phyloP scores from a whole-genome alignment of 2,797 vertebrate genomes.

The Syngnathus acus region DNA sequence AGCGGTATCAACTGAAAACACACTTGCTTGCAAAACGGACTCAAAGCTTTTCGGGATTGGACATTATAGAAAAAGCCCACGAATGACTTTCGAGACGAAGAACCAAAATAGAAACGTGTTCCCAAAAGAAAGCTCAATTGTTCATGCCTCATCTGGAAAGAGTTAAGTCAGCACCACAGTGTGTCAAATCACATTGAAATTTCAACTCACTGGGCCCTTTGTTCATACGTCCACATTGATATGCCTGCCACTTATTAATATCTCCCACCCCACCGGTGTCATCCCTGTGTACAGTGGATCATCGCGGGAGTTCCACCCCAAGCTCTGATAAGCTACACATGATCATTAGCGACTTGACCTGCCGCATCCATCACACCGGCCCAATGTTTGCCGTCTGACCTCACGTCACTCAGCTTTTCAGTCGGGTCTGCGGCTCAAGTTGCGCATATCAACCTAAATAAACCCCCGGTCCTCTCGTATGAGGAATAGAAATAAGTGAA shows the following conservation, averaged over 20 bases:
- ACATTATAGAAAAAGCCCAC: not conserved
- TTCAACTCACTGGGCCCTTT: not conserved
- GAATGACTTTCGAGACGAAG: not conserved
- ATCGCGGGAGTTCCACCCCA: constrained; percentile 32
- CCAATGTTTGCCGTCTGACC: constrained; percentile 22
- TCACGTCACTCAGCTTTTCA: constrained; percentile 18
- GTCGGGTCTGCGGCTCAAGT: constrained; percentile 3
- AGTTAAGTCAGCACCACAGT: not conserved
- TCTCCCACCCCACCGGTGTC: not conserved
- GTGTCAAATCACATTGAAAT: not conserved
- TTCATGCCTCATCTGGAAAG: not conserved
- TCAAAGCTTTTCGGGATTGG: not conserved
- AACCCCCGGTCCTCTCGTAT: too few species aligned
- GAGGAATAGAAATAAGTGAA: not conserved
- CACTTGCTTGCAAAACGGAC: constrained; percentile 7
- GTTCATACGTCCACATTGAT: not conserved
- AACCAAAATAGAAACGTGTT: constrained; percentile 4
- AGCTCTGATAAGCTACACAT: constrained; percentile 45
- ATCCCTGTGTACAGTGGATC: constrained; percentile 38
- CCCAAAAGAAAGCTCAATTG: not conserved
- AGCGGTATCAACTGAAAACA: constrained; percentile 6
- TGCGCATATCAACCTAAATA: not conserved
- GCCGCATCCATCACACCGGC: constrained; percentile 42
- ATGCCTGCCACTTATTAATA: not conserved
- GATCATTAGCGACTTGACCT: constrained; percentile 49